Base-by-base conservation (phyloP, 2,888 invertebrate species). In the Eucriotettix oculatus region DNA sequence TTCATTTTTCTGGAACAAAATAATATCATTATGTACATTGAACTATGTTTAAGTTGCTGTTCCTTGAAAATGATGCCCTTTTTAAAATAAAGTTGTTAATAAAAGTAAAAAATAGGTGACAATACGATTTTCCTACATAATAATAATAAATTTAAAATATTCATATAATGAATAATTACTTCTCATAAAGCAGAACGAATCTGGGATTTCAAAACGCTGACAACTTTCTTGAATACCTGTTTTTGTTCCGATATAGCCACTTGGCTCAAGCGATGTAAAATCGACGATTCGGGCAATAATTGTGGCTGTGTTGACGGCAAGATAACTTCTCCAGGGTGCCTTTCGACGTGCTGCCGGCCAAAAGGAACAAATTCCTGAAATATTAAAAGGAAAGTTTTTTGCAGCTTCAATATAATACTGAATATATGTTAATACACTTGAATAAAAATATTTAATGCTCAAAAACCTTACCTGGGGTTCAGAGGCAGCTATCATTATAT, bases 401-500 rank as follows among this genome's bases (percentile, higher is more conserved):
- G n/a, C 29, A 5, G 29, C 29, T 29, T 48, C 9, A 48, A 48
- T 48, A 14, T 48, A 14, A 9, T 14, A 12, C 2, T n/a, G 12
- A 48, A 48, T n/a, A 48, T 48, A 48, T 48, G 2, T n/a, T 48
- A 7, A 5, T 48, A 48, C 2, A 48, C 9, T 48, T 48, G 9
- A 48, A 48, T 12, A 48, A 48, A 14, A 14, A 48, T 48, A n/a
- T 48, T 1, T 48, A 12, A 5, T 14, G 10, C 16, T 53, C 1
- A 14, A 16, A 16, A 16, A 16, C 1, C 53, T 70, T 75, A 87
- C 89, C 88, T 88, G 81, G 77, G 90, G 90, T 79, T 90, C 89
- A 76, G 88, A 87, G 78, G 90, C 90, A 81, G 90, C 87, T 77
- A 90, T 90, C 88, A 90, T 90, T 76, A 75, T 81, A 76, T 83